A percentile compares a stretch with the other conserved stretches of the same genome.
phyloP scores from a whole-genome alignment of 2,888 invertebrate genomes.

The Panzeria rudis region DNA sequence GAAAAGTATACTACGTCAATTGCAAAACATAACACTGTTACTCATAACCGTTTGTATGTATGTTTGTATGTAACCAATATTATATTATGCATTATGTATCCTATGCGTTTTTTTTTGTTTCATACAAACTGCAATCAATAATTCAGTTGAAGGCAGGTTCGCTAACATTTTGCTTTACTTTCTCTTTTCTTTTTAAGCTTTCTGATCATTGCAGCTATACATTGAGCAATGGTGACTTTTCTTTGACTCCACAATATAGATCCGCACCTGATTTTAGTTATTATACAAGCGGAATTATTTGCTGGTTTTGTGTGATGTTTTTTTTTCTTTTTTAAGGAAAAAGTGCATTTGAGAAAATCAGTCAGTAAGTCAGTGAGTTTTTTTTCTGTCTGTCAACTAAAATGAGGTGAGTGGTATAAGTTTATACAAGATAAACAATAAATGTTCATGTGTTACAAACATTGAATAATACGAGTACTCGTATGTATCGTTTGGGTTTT shows the following conservation, averaged over 20 bases:
- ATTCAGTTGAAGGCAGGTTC: conserved; percentile 41
- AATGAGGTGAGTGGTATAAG: conserved; percentile 56
- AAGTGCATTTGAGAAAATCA: conserved; percentile 64
- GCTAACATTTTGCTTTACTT: conserved; percentile 26
- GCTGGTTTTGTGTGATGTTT: conserved; percentile 29
- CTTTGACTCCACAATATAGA: conserved; percentile 7
- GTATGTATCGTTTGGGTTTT: conserved; percentile 39
- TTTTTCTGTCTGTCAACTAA: conserved; percentile 25
- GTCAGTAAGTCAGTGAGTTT: conserved; percentile 61
- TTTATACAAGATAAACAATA: conserved; percentile 47
- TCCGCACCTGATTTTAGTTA: conserved; percentile 44
- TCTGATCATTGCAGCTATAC: background rate
- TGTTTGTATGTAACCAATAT: conserved; percentile 22
- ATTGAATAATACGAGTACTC: conserved; percentile 33
- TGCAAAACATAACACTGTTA: conserved; percentile 18
- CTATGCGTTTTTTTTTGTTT: conserved; percentile 1
- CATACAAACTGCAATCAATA: conserved; percentile 27
- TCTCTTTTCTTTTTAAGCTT: conserved; percentile 33
- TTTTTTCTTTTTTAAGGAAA: conserved; percentile 41
- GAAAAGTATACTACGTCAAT: conserved; percentile 38
- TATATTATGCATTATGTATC: conserved; percentile 26
- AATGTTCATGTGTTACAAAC: conserved; percentile 40
- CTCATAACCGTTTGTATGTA: conserved; percentile 14
- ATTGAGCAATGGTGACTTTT: conserved; percentile 2
- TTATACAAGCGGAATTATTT: conserved; percentile 64